Evolutionary conservation across 2,113 vertebrate genomes (phyloP).

Genomic region (Nycticebus coucang): DNA sequence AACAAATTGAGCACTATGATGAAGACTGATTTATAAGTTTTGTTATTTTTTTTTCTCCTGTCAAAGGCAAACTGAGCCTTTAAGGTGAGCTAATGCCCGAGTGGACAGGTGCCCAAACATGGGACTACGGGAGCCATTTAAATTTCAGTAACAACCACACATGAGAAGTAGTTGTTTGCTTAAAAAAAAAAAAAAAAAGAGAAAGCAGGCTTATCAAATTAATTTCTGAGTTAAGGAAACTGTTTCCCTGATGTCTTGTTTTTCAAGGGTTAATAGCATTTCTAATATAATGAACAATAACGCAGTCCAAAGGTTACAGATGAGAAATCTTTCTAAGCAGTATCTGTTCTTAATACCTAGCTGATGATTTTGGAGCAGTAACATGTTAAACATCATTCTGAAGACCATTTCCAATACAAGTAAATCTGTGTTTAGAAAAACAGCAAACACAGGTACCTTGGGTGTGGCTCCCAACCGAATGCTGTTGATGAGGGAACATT

Average conservation of each 20-base stretch:
- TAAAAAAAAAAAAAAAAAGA: background rate
- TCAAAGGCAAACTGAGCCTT: background rate
- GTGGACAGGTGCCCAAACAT: background rate
- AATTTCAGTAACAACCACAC: background rate
- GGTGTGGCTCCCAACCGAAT: constrained; percentile 92
- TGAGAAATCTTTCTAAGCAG: background rate
- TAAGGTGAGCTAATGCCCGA: background rate
- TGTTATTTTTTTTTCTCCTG: background rate
- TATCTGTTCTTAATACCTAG: background rate
- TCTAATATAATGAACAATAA: background rate
- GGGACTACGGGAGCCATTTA: background rate
- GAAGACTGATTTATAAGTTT: background rate
- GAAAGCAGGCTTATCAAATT: background rate
- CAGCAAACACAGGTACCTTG: constrained; percentile 87
- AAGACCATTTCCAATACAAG: constrained; percentile 6
- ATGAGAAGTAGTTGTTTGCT: background rate
- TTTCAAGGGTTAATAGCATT: background rate
- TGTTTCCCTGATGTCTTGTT: background rate
- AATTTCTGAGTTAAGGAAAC: background rate
- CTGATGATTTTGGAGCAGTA: background rate
- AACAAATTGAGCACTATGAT: constrained; percentile 38
- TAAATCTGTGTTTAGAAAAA: constrained; percentile 50
- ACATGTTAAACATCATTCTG: background rate
- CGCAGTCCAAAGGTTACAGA: background rate
- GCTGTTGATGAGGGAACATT: constrained; percentile 99